Conservation (phyloP, 2,113 vertebrate species). For the Eurypyga helias region DNA sequence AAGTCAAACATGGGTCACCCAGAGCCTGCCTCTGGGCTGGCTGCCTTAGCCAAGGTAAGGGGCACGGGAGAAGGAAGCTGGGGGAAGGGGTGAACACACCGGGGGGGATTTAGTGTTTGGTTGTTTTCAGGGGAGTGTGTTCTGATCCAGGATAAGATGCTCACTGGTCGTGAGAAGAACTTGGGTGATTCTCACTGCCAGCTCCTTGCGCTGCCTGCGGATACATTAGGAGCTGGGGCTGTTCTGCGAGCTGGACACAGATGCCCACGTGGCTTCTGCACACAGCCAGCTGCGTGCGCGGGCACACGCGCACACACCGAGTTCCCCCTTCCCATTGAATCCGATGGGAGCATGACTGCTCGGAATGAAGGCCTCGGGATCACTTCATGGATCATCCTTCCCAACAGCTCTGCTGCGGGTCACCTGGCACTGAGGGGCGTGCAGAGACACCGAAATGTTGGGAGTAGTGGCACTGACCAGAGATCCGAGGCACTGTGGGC, state of each 20-base stretch:
- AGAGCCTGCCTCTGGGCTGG: constrained; percentile 92
- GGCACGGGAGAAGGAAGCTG: not conserved
- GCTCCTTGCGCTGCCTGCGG: not conserved
- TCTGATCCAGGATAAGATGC: not conserved
- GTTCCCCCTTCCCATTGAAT: not conserved
- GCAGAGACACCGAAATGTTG: not conserved
- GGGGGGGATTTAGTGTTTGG: no score
- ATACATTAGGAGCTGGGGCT: not conserved
- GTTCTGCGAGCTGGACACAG: not conserved
- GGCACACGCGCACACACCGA: not conserved
- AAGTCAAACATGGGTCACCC: constrained; percentile 99
- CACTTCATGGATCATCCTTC: not conserved
- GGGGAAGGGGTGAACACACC: no score
- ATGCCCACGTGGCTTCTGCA: not conserved
- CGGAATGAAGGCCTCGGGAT: not conserved
- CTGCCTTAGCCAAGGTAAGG: constrained; percentile 88
- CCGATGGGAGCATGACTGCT: not conserved
- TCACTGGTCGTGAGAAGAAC: not conserved
- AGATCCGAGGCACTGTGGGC: not conserved
- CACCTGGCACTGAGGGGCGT: not conserved
- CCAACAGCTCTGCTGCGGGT: not conserved
- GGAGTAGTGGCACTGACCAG: not conserved
- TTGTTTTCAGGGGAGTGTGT: not conserved
- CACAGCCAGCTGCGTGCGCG: not conserved
- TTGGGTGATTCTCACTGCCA: not conserved